Base-by-base conservation (phyloP, 2,888 invertebrate species). In the Eretmocerus hayati region DNA sequence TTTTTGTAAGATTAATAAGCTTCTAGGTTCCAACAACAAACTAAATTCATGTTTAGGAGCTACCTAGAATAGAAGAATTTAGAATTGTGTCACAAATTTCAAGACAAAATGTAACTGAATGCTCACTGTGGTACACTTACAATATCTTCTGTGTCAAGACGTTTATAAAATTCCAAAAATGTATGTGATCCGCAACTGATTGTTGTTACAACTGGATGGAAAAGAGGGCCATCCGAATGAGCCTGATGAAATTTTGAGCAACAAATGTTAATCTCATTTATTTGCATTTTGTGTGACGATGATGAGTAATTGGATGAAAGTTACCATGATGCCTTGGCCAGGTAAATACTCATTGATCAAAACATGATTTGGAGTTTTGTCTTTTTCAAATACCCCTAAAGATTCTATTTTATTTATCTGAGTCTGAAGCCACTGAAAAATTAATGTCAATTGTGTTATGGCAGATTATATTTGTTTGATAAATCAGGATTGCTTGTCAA, bases 171-270 rank as follows among this genome's bases (percentile, higher is more conserved):
- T 67, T 92, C 87, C 37, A 99, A 75, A n/a, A 95, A 71, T 11
- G 88, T 87, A 66, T 94, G 90, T 0, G 93, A 90, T 0, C 94
- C 93, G 59, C 93, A 83, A 40, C 85, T 90, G 50, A 99, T 84
- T 0, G 97, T 99, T 16, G 92, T 85, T 46, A 99, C 89, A 13
- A 86, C 85, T 0, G 96, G 95, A 70, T 84, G 84, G 71, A 95
- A 99, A 15, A 97, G 74, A 0, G 92, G 88, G 0, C 99, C 99
- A 74, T 99, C 99, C 20, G 88, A 83, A 74, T 99, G 97, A 2
- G 96, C 89, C 83, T 82, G n/a, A 48, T 46, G 51, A 42, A 46
- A n/a, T 19, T 21, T 23, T 20, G 18, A 39, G 9, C 16, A n/a
- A 19, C 15, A 43, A 41, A 22, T 41, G 40, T 21, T 32, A n/a